Conservation (phyloP, 2,797 vertebrate genomes). For the Mareca strepera region DNA sequence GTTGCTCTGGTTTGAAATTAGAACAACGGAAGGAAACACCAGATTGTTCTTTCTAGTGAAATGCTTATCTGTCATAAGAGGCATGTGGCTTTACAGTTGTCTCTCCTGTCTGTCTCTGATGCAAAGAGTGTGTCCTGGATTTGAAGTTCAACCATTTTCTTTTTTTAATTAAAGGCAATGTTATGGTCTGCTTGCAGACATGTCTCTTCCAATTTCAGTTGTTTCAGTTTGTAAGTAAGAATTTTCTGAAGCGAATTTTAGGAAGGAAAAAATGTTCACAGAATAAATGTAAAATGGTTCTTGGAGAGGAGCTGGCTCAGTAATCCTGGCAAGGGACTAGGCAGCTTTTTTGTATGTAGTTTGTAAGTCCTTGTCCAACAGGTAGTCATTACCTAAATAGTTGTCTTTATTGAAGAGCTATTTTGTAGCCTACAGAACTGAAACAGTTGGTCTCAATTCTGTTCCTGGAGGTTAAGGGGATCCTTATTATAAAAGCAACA, state of each 20-base stretch:
- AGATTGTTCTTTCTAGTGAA: slow-evolving; percentile 55
- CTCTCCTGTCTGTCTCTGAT: not conserved
- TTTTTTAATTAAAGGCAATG: slow-evolving; percentile 3
- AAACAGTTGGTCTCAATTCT: not conserved
- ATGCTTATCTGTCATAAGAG: not conserved
- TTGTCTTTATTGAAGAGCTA: not conserved
- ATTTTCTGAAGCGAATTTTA: not conserved
- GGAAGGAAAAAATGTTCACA: not conserved
- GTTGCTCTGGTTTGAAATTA: slow-evolving; percentile 47
- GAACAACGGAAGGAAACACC: slow-evolving; percentile 68
- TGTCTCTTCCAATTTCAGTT: not conserved
- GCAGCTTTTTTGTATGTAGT: not conserved
- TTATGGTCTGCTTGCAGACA: not conserved
- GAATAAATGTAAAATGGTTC: not conserved
- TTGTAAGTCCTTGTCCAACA: not conserved
- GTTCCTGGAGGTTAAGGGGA: not conserved
- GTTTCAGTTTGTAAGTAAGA: not conserved
- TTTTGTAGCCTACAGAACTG: not conserved
- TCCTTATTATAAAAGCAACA: not conserved
- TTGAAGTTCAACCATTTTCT: not conserved
- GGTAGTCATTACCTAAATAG: not conserved
- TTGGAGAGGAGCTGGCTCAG: not conserved
- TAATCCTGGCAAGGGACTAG: not conserved
- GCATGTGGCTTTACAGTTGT: slow-evolving; percentile 14
- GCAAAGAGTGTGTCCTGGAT: not conserved